A percentile compares a stretch with the other conserved stretches of the same genome.
Evolutionary conservation across 1,140 invertebrate species (phyloP).

Genomic region (Lethrus apterus): DNA sequence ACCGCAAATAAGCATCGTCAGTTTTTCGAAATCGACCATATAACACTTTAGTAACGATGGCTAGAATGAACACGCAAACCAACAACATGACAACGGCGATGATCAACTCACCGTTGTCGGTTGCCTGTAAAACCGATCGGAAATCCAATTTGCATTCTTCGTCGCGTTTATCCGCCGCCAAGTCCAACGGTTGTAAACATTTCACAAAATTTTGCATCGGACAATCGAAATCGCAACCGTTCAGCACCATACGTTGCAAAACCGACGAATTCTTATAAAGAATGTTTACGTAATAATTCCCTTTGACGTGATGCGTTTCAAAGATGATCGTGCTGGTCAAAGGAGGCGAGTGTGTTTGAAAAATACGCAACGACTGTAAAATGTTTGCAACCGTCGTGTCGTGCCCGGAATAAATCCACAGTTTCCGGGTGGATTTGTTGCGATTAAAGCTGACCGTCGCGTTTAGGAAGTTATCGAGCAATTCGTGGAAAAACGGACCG

Average conservation of each 20-base stretch:
- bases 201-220: conserved; percentile 48
- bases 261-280: conserved; percentile 55
- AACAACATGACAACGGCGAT: background rate
- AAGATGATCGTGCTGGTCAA: conserved; percentile 66
- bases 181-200: conserved; percentile 26
- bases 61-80: conserved; percentile 4
- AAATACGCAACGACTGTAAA: conserved; percentile 64
- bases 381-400: conserved; percentile 75
- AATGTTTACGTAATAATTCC: conserved; percentile 43
- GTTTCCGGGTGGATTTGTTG: conserved; percentile 37
- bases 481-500: conserved; percentile 53
- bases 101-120: background rate
- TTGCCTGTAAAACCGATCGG: background rate
- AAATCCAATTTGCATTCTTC: conserved; percentile 26
- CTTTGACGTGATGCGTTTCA: conserved; percentile 49
- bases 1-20: conserved; percentile 7
- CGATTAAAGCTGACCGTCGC: background rate
- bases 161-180: conserved; percentile 27
- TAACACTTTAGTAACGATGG: conserved; percentile 4
- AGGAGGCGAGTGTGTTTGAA: conserved; percentile 62
- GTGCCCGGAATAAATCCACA: conserved; percentile 73
- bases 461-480: conserved; percentile 27
- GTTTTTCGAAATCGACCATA: background rate
- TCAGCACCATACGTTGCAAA: conserved; percentile 47
- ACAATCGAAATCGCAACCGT: conserved; percentile 53